Conservation (phyloP, 2,113 vertebrate genomes). For the Tupaia chinensis region DNA sequence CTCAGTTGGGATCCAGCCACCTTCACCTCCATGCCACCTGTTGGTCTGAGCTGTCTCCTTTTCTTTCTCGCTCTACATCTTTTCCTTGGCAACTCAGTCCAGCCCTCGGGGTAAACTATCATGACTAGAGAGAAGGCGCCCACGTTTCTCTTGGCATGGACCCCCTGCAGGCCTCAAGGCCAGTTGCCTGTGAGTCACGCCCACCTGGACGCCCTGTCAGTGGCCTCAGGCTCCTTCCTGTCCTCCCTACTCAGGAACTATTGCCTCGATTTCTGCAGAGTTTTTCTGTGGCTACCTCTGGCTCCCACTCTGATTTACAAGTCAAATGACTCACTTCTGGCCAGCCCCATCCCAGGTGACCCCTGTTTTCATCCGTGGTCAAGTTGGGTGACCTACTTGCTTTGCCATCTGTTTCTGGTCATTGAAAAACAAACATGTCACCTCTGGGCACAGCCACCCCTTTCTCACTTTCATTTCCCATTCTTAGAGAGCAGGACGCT, state of each 20-base stretch:
- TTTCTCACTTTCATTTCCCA: not conserved
- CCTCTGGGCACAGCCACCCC: not conserved
- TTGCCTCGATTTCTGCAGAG: not conserved
- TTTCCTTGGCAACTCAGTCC: not conserved
- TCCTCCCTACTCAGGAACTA: fast-evolving
- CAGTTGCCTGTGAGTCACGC: too few species aligned
- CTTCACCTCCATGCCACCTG: too few species aligned
- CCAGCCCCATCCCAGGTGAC: not conserved
- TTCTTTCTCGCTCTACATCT: not conserved
- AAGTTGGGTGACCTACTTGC: fast-evolving
- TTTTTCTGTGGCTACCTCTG: not conserved
- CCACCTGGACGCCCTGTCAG: not conserved
- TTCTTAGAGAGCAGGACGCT: not conserved
- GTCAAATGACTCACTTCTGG: not conserved
- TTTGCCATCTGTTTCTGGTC: not conserved
- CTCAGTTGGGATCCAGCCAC: too few species aligned
- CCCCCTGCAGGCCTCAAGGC: not conserved
- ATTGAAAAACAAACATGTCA: not conserved
- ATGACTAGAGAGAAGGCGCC: fast-evolving
- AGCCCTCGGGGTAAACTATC: not conserved
- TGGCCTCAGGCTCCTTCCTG: not conserved
- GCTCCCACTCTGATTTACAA: not conserved
- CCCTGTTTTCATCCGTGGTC: not conserved
- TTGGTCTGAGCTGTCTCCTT: not conserved
- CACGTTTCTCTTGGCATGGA: fast-evolving